Base-by-base conservation (phyloP, 2,113 vertebrate genomes). In the Pandion haliaetus region DNA sequence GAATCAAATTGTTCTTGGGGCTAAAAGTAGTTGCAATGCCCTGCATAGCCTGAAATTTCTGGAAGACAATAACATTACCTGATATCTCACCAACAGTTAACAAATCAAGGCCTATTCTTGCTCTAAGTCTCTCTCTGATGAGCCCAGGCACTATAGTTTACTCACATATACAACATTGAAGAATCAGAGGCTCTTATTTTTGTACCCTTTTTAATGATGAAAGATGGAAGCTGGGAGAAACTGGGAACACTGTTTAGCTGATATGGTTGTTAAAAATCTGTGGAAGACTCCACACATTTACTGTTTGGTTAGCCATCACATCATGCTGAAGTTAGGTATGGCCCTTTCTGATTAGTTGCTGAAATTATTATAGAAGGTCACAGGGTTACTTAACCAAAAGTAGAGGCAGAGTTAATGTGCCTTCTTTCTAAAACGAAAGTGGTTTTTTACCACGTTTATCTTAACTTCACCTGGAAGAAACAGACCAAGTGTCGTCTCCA, bases 311-410 rank as follows among this genome's bases (percentile, higher is more conserved):
- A 49, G 6, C 8, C 29, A 44, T 8, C 16, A 65, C 24, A 54
- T 42, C 10, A 9, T 0, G 2, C 1, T 63, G 26, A 59, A 32
- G 5, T n/a, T 29, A 29, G 1, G 5, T 26, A 20, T 24, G 12
- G 8, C 11, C 23, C 10, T 36, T 90, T 66, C n/a, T 29, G 9
- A 31, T 44, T 42, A 29, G 6, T 23, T 84, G 6, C 23, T 71
- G 28, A n/a, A 81, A 57, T 49, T 23, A 54, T 14, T 61, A 3
- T 9, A 40, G 21, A 17, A 85, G 17, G 3, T 44, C 18, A 47
- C 2, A 31, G 1, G 3, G 58, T 58, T 42, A 12, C 25, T 66
- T 44, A 28, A 54, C 8, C 9, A 71, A 73, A 89, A 58, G 9
- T 15, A 34, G 25, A 66, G 12, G 1, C 8, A 59, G n/a, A 11